A percentile compares a stretch with the other conserved stretches of the same genome.
Evolutionary conservation across 1,140 invertebrate genomes (phyloP).

Genomic region (Drosophila sucinea): DNA sequence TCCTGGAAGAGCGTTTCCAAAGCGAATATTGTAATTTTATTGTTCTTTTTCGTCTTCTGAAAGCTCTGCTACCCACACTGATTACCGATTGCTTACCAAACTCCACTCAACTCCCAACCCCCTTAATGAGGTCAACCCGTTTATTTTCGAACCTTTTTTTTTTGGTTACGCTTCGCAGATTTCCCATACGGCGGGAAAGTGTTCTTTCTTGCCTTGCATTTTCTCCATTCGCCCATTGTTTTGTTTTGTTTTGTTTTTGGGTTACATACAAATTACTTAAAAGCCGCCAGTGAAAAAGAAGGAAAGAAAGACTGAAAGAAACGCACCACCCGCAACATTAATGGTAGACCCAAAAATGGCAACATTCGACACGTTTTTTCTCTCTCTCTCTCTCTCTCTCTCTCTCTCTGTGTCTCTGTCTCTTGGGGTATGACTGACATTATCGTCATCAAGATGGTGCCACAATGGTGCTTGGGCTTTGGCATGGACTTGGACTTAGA

Average conservation of each 20-base stretch:
- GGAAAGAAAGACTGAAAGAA: neutral
- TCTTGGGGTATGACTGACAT: conserved; percentile 29
- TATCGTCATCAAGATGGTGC: conserved; percentile 42
- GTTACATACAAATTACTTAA: conserved; percentile 5
- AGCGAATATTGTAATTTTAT: conserved; percentile 80
- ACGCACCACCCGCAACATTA: conserved; percentile 10
- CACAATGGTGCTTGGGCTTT: conserved; percentile 10
- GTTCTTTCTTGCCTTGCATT: conserved; percentile 48
- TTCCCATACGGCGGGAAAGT: conserved; percentile 63
- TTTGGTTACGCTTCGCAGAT: conserved; percentile 64
- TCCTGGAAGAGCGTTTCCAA: conserved; percentile 42
- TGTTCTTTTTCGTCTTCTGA: conserved; percentile 55
- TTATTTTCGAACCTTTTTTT: conserved; percentile 36
- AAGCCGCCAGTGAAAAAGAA: neutral
- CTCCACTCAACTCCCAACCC: neutral
- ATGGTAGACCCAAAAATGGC: conserved; percentile 43
- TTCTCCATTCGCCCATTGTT: conserved; percentile 40
- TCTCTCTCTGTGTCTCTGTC: neutral
- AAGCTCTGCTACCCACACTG: conserved; percentile 51
- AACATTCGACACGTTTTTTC: conserved; percentile 52
- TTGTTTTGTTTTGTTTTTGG: neutral
- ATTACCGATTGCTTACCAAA: conserved; percentile 38
- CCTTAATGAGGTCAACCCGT: conserved; percentile 72
- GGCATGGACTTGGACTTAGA: neutral
- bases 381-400: no score